Percentiles rank a stretch among this genome's conserved stretches.
Conservation (phyloP, 2,797 vertebrate species). For the Pseudochaenichthys georgianus region DNA sequence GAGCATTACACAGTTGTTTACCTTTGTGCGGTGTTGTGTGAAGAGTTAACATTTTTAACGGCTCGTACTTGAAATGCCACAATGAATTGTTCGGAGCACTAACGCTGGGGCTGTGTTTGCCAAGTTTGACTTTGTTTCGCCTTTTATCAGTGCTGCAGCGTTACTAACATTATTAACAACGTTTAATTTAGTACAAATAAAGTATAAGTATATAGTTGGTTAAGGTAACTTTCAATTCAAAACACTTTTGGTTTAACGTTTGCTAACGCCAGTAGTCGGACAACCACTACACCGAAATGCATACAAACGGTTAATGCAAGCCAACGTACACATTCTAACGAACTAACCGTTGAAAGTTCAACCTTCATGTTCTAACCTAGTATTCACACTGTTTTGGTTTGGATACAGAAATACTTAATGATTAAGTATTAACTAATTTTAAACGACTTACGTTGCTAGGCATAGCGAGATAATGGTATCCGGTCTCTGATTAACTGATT, state of each 20-base stretch:
- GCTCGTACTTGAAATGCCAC: conserved; percentile 59
- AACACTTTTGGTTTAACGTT: not conserved
- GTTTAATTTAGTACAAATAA: not conserved
- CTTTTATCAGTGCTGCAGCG: not conserved
- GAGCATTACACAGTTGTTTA: conserved; percentile 31
- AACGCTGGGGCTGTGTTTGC: conserved; percentile 22
- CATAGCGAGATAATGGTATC: not conserved
- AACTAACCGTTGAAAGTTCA: too few relatives aligned
- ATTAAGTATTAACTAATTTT: not conserved
- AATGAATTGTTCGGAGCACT: conserved; percentile 65
- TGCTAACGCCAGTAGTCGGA: conserved; percentile 26
- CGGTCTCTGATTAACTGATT: conserved; percentile 21
- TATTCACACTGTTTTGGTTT: not conserved
- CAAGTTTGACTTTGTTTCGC: conserved; percentile 46
- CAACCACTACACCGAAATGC: conserved; percentile 14
- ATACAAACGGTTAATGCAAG: conserved; percentile 7
- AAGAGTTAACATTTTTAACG: conserved; percentile 21
- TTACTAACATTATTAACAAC: not conserved
- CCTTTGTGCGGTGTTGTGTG: conserved; percentile 13
- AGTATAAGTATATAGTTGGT: not conserved
- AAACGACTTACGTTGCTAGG: not conserved
- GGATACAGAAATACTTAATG: not conserved
- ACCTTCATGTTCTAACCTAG: not conserved
- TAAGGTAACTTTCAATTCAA: conserved; percentile 13
- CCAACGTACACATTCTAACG: conserved; percentile 1